These are phyloP conservation scores for Gisinianus flammeolus DNA, from an alignment of 2,888 invertebrate genomes.

Conservation along the genomic window DNA sequence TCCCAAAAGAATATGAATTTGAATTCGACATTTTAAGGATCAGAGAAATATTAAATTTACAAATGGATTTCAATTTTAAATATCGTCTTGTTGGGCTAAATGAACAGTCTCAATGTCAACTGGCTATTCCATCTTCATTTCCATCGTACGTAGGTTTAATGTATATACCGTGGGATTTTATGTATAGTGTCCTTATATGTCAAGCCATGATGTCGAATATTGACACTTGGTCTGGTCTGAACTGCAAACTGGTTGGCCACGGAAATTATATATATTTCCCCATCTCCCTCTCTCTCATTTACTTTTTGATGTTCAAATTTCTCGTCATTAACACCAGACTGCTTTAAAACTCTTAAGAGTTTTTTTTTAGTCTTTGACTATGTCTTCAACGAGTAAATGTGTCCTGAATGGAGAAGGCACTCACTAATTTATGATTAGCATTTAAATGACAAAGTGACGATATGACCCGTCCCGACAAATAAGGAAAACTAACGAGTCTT, in stretches of 20 bases:
- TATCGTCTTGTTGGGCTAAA: no score
- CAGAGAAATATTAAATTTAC: no score
- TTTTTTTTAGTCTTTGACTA: not conserved
- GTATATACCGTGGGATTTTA: conserved; percentile 12
- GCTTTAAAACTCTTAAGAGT: not conserved
- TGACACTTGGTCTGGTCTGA: no score
- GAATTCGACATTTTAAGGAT: no score
- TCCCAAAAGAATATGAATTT: no score
- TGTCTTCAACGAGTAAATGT: no score
- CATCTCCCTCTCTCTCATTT: not conserved
- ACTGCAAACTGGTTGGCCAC: no score
- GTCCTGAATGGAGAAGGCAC: no score
- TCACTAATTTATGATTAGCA: conserved; percentile 18
- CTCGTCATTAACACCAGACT: not conserved
- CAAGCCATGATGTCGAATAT: no score
- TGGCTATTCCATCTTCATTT: conserved; percentile 8
- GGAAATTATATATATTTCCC: not conserved
- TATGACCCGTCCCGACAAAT: conserved; percentile 10
- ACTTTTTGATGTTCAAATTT: not conserved
- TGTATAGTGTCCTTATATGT: conserved; percentile 17
- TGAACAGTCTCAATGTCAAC: no score
- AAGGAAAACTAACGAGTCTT: conserved; percentile 22
- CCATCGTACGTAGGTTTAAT: conserved; percentile 22
- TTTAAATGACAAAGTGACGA: conserved; percentile 14
- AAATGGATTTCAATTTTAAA: no score